Percentiles rank a stretch among this genome's conserved stretches.
Evolutionary conservation across 2,113 vertebrate species (phyloP).

Genomic region (Pseudorhombus dupliciocellatus): DNA sequence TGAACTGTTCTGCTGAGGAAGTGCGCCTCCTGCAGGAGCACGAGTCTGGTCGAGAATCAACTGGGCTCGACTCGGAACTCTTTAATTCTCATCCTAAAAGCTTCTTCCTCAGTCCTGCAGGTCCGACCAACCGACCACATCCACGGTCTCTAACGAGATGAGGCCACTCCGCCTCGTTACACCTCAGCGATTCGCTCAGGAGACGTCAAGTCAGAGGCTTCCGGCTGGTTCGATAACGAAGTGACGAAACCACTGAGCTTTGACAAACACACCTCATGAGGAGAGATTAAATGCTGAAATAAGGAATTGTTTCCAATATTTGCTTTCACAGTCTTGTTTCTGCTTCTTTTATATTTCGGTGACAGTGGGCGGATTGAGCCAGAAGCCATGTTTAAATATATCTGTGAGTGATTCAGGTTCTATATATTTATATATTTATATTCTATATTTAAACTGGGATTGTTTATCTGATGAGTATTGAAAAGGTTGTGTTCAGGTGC

Average conservation of each 20-base stretch:
- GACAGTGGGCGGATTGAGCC: background rate
- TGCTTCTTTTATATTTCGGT: background rate
- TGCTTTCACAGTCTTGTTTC: background rate
- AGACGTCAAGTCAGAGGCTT: background rate
- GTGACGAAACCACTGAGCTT: too few species aligned
- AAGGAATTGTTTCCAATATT: background rate
- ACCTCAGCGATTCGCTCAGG: background rate
- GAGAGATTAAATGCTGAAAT: background rate
- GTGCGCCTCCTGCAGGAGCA: background rate
- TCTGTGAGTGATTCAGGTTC: background rate
- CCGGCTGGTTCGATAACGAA: too few species aligned
- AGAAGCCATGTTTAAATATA: slow-evolving; percentile 4
- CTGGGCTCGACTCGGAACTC: background rate
- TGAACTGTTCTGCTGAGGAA: too few species aligned
- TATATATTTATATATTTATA: background rate
- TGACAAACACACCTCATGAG: background rate
- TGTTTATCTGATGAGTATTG: background rate
- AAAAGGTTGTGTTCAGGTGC: background rate
- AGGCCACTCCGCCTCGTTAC: background rate
- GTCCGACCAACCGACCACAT: background rate
- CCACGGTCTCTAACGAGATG: background rate
- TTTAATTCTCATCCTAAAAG: background rate
- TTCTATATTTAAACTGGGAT: background rate
- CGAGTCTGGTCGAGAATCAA: background rate
- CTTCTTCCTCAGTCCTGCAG: background rate